Evolutionary conservation across 1,140 invertebrate species (phyloP), one percentile per base, ranked within the genome.

Genomic region (Hycleus phaleratus): DNA sequence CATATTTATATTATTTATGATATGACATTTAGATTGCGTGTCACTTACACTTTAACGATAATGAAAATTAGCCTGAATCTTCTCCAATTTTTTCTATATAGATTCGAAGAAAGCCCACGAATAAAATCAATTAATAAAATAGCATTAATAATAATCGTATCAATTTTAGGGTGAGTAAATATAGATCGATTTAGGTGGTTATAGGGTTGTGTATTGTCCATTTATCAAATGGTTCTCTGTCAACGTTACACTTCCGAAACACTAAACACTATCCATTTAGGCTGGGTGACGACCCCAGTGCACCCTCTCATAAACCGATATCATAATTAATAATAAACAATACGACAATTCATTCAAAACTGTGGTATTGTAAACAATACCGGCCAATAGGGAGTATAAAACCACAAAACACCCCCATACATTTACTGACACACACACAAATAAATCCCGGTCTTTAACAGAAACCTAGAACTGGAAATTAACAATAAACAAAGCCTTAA

Each of bases 21-120:
- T 56, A 63, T 56, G 64, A 46, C 61, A 66, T 66, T 63, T 55
- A 66, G 64, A 57, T 63, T 44, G 64, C 64, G 64, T 66, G 64
- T 59, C 50, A 52, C 40, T 52, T 39, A 9, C 25, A 48, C 49
- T 18, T 18, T 18, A 18, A 18, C 18, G 18, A 18, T 18, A 18
- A 18, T 18, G 18, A 18, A 18, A 18, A 18, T 18, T 18, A 18
- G 18, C 18, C 18, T 18, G 18, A 18, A 18, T 18, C 18, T 18
- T 18, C 18, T 18, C 18, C 18, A 18, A 18, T 18, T 18, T 18
- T 18, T 18, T 18, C 18, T 18, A 18, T 18, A 18, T 18, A 18
- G 18, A 18, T 18, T 18, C 18, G 18, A 18, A 18, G 18, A 18
- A 18, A 18, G 2, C 1, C 18, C 18, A 32, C 32, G 32, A 32